These are phyloP conservation scores for Drosophila miranda DNA, from an alignment of 1,140 invertebrate species.

Conservation along the genomic window DNA sequence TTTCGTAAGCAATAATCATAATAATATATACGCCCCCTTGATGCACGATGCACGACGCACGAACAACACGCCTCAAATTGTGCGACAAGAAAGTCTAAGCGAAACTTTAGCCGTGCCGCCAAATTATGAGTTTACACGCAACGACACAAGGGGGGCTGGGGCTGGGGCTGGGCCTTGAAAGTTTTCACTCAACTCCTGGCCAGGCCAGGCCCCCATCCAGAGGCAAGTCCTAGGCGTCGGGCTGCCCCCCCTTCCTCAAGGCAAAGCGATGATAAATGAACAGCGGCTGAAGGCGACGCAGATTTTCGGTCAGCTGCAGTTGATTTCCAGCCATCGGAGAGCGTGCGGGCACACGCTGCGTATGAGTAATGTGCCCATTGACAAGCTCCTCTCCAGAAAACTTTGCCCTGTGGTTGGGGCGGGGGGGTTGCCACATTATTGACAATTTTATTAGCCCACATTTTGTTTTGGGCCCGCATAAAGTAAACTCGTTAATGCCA, in stretches of 20 bases:
- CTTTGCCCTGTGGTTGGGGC: constrained; percentile 11
- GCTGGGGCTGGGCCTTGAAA: constrained; percentile 39
- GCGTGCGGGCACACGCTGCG: constrained; percentile 45
- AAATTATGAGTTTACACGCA: constrained; percentile 70
- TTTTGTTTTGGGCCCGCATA: constrained; percentile 48
- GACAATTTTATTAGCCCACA: constrained; percentile 69
- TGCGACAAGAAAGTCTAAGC: constrained; percentile 54
- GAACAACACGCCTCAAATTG: constrained; percentile 58
- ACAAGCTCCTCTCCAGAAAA: background rate
- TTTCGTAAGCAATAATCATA: constrained; percentile 45
- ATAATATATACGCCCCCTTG: constrained; percentile 23
- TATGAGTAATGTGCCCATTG: constrained; percentile 59
- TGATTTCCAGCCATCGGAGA: constrained; percentile 35
- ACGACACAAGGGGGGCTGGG: background rate
- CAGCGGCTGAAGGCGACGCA: constrained; percentile 54
- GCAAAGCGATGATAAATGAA: constrained; percentile 69
- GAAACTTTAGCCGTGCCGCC: constrained; percentile 54
- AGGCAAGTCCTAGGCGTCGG: constrained; percentile 25
- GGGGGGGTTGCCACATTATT: constrained; percentile 48
- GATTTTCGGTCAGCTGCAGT: constrained; percentile 68
- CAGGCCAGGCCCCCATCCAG: background rate
- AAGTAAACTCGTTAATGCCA: constrained; percentile 68
- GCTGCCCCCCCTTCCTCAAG: too few relatives aligned
- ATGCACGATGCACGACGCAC: background rate
- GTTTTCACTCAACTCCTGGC: constrained; percentile 41